phyloP scores from a whole-genome alignment of 2,888 invertebrate genomes.

The Malachius bipustulatus region DNA sequence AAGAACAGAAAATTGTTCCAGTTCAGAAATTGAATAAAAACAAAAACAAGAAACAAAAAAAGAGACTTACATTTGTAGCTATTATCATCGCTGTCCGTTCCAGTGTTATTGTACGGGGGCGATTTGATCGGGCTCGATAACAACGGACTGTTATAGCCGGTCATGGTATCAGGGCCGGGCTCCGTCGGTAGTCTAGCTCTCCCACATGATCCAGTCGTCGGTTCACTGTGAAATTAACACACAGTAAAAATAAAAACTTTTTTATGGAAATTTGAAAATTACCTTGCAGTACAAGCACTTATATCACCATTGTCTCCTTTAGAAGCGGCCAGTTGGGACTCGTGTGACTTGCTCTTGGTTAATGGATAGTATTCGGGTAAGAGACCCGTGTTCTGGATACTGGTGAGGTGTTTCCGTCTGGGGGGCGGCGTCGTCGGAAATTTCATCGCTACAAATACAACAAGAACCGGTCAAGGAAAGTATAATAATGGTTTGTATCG shows the following conservation, averaged over 20 bases:
- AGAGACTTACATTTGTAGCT: conserved; percentile 38
- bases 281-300: no score
- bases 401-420: conserved; percentile 54
- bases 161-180: conserved; percentile 42
- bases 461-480: no score
- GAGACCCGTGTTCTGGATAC: conserved; percentile 30
- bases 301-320: conserved; percentile 43
- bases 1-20: conserved; percentile 4
- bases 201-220: no score
- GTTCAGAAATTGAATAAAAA: conserved; percentile 4
- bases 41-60: conserved; percentile 4
- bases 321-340: conserved; percentile 70
- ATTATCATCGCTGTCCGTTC: conserved; percentile 41
- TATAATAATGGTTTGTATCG: no score
- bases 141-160: conserved; percentile 38
- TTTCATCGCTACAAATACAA: conserved; percentile 41
- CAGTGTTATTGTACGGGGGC: conserved; percentile 41
- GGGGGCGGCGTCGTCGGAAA: conserved; percentile 76
- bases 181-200: conserved; percentile 48
- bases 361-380: conserved; percentile 50
- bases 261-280: no score
- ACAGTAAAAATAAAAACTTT: no score
- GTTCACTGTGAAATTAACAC: no score
- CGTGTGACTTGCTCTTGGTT: conserved; percentile 85
- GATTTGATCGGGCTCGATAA: conserved; percentile 48